Base-by-base conservation (phyloP, 2,797 vertebrate species). In the Manis pentadactyla region DNA sequence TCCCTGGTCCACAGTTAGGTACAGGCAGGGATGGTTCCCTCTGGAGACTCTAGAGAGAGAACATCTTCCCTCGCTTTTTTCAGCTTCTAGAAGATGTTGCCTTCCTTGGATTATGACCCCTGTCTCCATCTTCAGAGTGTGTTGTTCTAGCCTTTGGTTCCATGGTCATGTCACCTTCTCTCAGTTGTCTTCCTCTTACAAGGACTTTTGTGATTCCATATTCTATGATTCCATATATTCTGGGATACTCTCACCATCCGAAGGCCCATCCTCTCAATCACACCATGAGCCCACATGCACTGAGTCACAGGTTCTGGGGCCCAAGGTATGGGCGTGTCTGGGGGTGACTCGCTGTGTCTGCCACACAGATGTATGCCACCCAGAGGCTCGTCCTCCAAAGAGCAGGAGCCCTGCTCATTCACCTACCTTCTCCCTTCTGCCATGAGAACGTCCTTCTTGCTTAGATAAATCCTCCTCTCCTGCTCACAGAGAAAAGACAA, bases 331-430 rank as follows among this genome's bases (percentile, higher is more conserved):
- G 59, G 21, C 19, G 5, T 75, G n/a, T 81, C 74, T 71, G 75
- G n/a, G 57, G 49, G 34, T 7, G 7, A 4, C 0, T 63, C 42
- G 19, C 53, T 79, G 59, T 83, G 13, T 77, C n/a, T 90, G 23
- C 7, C 42, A 49, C 34, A 63, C 71, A 39, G 3, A 53, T 17
- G 0, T 13, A 1, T 0, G 0, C 19, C 42, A 82, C 27, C 37
- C 5, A 0, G 46, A 46, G 46, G 46, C 11, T 46, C 46, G 12
- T 83, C 4, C 7, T 46, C 63, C 61, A 81, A 51, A 49, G 4
- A 12, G 7, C 46, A 66, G 66, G 5, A 0, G 4, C 8, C 15
- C 18, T 57, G 14, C 4, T 85, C 42, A 31, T 66, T 95, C 34
- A 51, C n/a, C 69, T 49, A 57, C 15, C 4, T 81, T 81, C 77